phyloP scores from a whole-genome alignment of 1,140 invertebrate species.

The Littorina saxatilis region DNA sequence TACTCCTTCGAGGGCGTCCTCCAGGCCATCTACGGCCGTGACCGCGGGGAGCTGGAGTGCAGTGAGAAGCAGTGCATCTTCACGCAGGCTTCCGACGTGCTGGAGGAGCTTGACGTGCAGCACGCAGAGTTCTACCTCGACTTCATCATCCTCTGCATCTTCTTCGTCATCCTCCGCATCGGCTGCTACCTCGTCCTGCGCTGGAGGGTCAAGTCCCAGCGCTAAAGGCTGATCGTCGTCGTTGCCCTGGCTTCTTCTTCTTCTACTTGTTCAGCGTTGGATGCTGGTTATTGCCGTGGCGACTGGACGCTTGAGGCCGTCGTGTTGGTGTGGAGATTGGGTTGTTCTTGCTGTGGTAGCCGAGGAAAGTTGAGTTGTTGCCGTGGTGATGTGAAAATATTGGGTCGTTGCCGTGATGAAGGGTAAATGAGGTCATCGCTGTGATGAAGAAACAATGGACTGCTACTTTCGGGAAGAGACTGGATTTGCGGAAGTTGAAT shows the following conservation, averaged over 20 bases:
- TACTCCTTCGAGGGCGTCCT: slow-evolving; percentile 94
- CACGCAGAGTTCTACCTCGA: slow-evolving; percentile 87
- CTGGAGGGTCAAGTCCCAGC: slow-evolving; percentile 83
- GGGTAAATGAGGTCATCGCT: no score
- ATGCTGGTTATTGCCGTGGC: no score
- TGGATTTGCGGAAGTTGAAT: no score
- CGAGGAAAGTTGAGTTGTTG: no score
- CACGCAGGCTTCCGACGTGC: slow-evolving; percentile 87
- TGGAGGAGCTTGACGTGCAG: slow-evolving; percentile 90
- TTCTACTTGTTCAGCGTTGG: no score
- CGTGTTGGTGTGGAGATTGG: no score
- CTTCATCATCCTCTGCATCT: slow-evolving; percentile 86
- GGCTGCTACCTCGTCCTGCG: slow-evolving; percentile 91
- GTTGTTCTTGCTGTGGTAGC: no score
- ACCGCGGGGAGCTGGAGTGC: slow-evolving; percentile 78
- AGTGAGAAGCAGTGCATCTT: slow-evolving; percentile 83
- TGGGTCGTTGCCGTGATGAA: no score
- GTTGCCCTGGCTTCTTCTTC: neutral
- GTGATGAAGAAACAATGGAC: no score
- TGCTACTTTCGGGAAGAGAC: no score
- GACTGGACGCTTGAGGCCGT: no score
- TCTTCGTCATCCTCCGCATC: slow-evolving; percentile 89
- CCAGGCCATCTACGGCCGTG: slow-evolving; percentile 92
- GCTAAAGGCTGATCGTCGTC: slow-evolving; percentile 44
- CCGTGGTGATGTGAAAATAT: no score